Conservation (phyloP, 2,797 vertebrate species). For the Myripristis murdjan region DNA sequence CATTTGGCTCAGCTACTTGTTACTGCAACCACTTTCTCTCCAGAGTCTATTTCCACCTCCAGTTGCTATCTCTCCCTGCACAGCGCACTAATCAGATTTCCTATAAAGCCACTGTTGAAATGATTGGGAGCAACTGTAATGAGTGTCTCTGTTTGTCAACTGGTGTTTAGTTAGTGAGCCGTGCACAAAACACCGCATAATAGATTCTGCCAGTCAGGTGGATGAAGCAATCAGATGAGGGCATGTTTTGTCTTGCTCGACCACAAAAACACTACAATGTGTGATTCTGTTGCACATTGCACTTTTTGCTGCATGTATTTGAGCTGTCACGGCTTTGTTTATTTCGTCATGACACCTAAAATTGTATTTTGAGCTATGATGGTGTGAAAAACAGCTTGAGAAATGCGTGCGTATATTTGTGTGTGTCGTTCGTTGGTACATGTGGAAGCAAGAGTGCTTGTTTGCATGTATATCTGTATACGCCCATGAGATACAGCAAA, state of each 20-base stretch:
- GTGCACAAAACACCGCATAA: conserved; percentile 39
- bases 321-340: conserved; percentile 7
- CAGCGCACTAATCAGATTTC: conserved; percentile 53
- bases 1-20: neutral
- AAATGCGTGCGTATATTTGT: conserved; percentile 10
- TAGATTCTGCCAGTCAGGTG: conserved; percentile 21
- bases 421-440: too few species aligned
- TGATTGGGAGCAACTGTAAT: conserved; percentile 41
- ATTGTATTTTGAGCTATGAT: neutral
- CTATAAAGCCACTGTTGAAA: conserved; percentile 39
- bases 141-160: conserved; percentile 54
- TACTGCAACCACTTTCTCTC: neutral
- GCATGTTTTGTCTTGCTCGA: conserved; percentile 29
- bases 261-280: conserved; percentile 13
- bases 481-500: neutral
- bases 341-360: neutral
- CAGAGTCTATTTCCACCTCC: neutral
- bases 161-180: conserved; percentile 48
- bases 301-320: neutral
- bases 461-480: neutral
- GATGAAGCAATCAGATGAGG: conserved; percentile 19
- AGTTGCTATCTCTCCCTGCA: neutral
- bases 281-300: neutral
- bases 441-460: neutral
- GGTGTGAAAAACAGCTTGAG: conserved; percentile 14